Conservation (phyloP, 2,888 invertebrate species). For the Platerodrilus igneus region DNA sequence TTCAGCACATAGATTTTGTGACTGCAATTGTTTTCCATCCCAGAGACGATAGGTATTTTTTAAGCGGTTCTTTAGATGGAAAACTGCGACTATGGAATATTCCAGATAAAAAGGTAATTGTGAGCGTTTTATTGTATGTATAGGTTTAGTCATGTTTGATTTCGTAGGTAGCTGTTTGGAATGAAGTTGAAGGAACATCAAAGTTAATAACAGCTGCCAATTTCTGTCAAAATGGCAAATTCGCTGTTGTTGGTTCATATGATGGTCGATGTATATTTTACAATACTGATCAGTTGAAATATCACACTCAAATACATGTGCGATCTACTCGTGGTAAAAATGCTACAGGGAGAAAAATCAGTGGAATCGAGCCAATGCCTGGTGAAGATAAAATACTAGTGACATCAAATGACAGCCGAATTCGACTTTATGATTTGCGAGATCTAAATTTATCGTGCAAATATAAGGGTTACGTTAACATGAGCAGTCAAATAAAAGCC, state of each 20-base stretch:
- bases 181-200: constrained; percentile 90
- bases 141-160: too few relatives aligned
- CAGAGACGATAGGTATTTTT: constrained; percentile 82
- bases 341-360: constrained; percentile 90
- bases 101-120: constrained; percentile 86
- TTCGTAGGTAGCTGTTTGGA: constrained; percentile 88
- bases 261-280: constrained; percentile 98
- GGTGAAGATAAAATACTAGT: constrained; percentile 93
- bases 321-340: constrained; percentile 94
- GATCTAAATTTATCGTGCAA: constrained; percentile 78
- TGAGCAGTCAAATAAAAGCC: constrained; percentile 95
- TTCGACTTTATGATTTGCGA: constrained; percentile 90
- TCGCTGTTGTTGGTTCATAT: constrained; percentile 97
- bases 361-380: constrained; percentile 95
- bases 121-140: too few relatives aligned
- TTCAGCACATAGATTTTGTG: constrained; percentile 98
- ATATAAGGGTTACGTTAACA: constrained; percentile 69
- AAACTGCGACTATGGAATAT: constrained; percentile 99
- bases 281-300: constrained; percentile 95
- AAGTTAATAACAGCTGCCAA: constrained; percentile 95
- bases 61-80: constrained; percentile 96
- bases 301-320: constrained; percentile 96
- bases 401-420: constrained; percentile 96
- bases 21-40: constrained; percentile 99
- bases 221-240: constrained; percentile 96